Conservation (phyloP, 2,113 vertebrate species). For the Setophaga coronata region DNA sequence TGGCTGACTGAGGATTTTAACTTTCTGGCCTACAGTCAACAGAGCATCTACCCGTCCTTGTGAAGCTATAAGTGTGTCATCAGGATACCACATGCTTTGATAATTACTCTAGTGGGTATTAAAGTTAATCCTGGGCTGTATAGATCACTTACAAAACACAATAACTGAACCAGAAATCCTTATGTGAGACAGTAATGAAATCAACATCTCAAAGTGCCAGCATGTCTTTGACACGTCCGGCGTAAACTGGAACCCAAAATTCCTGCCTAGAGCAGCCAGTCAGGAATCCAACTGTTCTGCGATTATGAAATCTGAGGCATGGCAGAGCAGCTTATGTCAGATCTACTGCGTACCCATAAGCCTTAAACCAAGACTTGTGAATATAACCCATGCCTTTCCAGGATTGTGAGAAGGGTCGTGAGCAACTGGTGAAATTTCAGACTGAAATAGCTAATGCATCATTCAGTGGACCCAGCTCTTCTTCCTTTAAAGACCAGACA, state of each 20-base stretch:
- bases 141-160: slow-evolving; percentile 74
- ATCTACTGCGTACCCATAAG: slow-evolving; percentile 29
- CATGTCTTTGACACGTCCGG: slow-evolving; percentile 42
- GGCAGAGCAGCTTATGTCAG: slow-evolving; percentile 65
- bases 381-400: slow-evolving; percentile 59
- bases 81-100: slow-evolving; percentile 57
- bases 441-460: slow-evolving; percentile 55
- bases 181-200: slow-evolving; percentile 72
- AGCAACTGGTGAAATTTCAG: slow-evolving; percentile 56
- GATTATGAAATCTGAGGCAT: slow-evolving; percentile 62
- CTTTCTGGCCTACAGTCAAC: slow-evolving; percentile 5
- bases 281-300: slow-evolving; percentile 25
- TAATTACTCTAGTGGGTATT: slow-evolving; percentile 73
- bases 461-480: neutral
- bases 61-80: slow-evolving; percentile 64
- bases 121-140: slow-evolving; percentile 73
- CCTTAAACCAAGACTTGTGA: slow-evolving; percentile 63
- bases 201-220: slow-evolving; percentile 58
- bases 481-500: slow-evolving; percentile 46
- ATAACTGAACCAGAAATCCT: slow-evolving; percentile 75
- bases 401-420: slow-evolving; percentile 46
- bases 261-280: slow-evolving; percentile 35
- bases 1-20: neutral
- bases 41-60: slow-evolving; percentile 18
- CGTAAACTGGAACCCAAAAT: slow-evolving; percentile 46